Evolutionary conservation across 2,113 vertebrate species (phyloP).

Genomic region (Prolemur simus): DNA sequence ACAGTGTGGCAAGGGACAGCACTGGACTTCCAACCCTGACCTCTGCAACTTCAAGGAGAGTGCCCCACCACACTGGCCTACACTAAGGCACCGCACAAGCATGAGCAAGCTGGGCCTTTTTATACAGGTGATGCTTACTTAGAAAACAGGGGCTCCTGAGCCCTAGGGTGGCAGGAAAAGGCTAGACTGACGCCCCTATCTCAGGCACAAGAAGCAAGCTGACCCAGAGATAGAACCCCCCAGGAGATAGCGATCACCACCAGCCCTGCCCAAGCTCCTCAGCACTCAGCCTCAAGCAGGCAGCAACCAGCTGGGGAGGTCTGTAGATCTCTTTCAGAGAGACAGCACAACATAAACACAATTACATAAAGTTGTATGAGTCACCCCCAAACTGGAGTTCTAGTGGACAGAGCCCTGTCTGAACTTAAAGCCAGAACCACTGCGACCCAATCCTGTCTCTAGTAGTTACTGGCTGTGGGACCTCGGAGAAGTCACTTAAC

Average conservation of each 20-base stretch:
- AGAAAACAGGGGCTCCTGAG: not conserved
- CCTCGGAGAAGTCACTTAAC: not conserved
- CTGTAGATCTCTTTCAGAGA: not conserved
- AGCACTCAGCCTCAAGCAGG: not conserved
- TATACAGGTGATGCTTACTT: not conserved
- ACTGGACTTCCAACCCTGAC: not conserved
- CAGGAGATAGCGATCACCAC: accelerated
- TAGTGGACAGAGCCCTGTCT: not conserved
- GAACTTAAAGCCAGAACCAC: not conserved
- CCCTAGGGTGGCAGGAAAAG: not conserved
- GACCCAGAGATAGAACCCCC: not conserved
- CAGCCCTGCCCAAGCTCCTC: not conserved
- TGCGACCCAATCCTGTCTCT: not conserved
- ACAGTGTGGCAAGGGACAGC: not conserved
- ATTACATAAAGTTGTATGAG: not conserved
- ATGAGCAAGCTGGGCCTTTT: not conserved
- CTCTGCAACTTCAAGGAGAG: not conserved
- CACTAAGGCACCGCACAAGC: not conserved
- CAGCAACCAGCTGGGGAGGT: too few relatives aligned
- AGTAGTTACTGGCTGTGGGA: not conserved
- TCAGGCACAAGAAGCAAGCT: not conserved
- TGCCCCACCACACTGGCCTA: not conserved
- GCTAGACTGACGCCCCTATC: not conserved
- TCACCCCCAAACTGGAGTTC: not conserved
- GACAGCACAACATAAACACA: not conserved